A percentile compares a stretch with the other conserved stretches of the same genome.
Evolutionary conservation across 2,797 vertebrate species (phyloP).

Genomic region (Oreonectes daqikongensis): DNA sequence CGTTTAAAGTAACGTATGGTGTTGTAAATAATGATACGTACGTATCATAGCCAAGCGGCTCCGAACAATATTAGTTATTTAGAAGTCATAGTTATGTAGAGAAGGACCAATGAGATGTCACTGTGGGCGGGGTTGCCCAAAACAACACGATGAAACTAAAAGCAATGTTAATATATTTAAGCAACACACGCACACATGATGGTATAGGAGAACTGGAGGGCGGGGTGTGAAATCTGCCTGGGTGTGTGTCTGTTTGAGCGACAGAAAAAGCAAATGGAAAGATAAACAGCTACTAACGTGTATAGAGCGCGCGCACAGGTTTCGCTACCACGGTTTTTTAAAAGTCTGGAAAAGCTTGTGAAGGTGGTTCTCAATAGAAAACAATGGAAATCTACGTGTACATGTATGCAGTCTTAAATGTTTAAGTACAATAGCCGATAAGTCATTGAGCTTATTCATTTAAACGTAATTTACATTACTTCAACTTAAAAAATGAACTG

Average conservation of each 20-base stretch:
- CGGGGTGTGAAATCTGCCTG: slow-evolving; percentile 53
- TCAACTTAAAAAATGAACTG: no score
- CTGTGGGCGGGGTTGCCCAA: background rate
- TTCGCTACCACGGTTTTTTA: slow-evolving; percentile 2
- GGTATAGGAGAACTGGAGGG: slow-evolving; percentile 69
- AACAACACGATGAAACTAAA: background rate
- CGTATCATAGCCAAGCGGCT: background rate
- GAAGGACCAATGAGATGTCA: background rate
- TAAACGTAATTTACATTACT: no score
- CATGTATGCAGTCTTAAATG: no score
- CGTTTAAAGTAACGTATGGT: no score
- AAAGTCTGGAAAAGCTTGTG: background rate
- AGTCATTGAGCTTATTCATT: no score
- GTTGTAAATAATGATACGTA: no score
- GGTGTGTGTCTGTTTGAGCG: slow-evolving; percentile 45
- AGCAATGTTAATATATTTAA: slow-evolving; percentile 8
- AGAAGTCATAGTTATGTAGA: background rate
- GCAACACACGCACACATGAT: slow-evolving; percentile 63
- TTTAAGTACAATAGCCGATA: no score
- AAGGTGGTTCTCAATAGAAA: background rate
- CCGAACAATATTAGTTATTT: no score
- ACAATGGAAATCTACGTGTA: no score
- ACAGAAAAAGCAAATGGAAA: slow-evolving; percentile 34
- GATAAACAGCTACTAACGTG: slow-evolving; percentile 26
- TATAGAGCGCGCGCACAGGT: slow-evolving; percentile 39